A percentile compares a stretch with the other conserved stretches of the same genome.
These are phyloP conservation scores for Tachysurus fulvidraco DNA, from an alignment of 2,113 vertebrate genomes.

Conservation along the genomic window DNA sequence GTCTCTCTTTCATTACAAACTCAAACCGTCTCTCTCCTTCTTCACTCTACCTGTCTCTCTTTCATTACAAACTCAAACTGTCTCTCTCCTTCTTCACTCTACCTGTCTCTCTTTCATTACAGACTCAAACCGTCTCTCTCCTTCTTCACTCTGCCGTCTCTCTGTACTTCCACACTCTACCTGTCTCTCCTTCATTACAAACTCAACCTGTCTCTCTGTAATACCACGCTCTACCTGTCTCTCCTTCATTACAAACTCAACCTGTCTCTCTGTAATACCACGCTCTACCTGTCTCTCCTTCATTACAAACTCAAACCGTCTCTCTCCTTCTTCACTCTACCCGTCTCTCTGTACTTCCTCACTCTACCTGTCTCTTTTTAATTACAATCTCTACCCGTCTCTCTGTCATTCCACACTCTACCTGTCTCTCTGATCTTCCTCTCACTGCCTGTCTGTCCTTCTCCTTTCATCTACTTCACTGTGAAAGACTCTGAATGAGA, in stretches of 20 bases:
- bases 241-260: background rate
- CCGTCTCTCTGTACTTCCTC: background rate
- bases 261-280: background rate
- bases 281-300: background rate
- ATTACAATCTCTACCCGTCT: background rate
- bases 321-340: background rate
- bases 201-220: background rate
- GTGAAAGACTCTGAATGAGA: constrained; percentile 20
- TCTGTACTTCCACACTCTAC: background rate
- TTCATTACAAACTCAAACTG: background rate
- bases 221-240: background rate
- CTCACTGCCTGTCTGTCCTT: constrained; percentile 10
- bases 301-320: background rate
- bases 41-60: background rate
- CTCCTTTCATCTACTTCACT: constrained; percentile 22
- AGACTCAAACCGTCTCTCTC: background rate
- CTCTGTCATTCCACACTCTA: background rate
- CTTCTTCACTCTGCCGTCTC: background rate
- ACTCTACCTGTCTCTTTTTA: background rate
- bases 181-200: background rate
- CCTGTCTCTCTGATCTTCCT: background rate
- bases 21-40: background rate
- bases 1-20: background rate
- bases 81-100: background rate
- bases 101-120: background rate